Evolutionary conservation across 2,113 vertebrate genomes (phyloP).

Genomic region (Halichoeres trimaculatus): DNA sequence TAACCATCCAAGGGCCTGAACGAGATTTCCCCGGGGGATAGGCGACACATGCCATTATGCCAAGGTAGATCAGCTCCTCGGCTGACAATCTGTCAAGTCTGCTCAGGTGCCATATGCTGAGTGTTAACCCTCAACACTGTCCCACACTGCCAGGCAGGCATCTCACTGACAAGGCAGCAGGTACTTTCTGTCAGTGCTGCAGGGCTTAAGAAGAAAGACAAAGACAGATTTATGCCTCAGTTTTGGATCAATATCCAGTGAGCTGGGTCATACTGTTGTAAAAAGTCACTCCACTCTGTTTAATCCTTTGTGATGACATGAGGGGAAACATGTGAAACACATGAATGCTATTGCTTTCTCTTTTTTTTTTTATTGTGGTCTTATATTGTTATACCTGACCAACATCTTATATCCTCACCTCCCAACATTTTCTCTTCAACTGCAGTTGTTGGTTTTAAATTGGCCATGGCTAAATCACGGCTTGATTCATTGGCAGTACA

Average conservation of each 20-base stretch:
- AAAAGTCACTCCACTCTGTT: not conserved
- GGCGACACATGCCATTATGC: constrained; percentile 13
- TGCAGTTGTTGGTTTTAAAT: not conserved
- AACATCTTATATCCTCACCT: too few species aligned
- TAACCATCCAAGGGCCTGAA: constrained; percentile 27
- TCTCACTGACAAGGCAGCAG: constrained; percentile 21
- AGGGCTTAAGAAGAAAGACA: not conserved
- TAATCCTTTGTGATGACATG: not conserved
- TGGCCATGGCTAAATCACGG: too few species aligned
- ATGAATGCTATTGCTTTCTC: not conserved
- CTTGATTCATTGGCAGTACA: not conserved
- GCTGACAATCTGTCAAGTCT: constrained; percentile 30
- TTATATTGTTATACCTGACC: not conserved
- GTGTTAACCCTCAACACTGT: constrained; percentile 19
- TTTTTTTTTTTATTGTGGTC: constrained; percentile 24
- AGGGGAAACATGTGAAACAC: not conserved
- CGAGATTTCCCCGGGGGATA: constrained; percentile 23
- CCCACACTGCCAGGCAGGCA: constrained; percentile 3
- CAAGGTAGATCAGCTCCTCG: constrained; percentile 13
- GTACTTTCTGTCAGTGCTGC: constrained; percentile 4
- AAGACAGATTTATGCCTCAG: not conserved
- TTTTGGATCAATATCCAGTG: constrained; percentile 22
- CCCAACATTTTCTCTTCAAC: too few species aligned
- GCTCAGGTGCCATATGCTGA: constrained; percentile 5
- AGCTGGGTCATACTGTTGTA: not conserved